phyloP scores from a whole-genome alignment of 2,888 invertebrate species.

The Baronia brevicornis region DNA sequence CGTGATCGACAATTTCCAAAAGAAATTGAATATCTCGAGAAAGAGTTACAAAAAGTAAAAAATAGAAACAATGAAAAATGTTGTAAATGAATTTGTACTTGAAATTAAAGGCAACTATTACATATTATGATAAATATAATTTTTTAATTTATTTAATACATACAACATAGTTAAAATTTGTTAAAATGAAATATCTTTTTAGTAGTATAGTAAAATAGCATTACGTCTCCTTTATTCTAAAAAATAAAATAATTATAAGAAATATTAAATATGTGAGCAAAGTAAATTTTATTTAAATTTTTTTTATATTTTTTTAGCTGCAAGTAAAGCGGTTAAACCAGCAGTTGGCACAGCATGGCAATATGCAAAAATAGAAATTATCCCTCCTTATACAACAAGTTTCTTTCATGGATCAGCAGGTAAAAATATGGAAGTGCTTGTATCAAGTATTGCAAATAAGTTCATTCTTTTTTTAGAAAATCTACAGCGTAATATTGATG shows the following conservation, averaged over 20 bases:
- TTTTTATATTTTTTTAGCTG: slow-evolving; percentile 34
- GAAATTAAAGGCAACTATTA: too few species aligned
- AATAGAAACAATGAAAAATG: slow-evolving; percentile 27
- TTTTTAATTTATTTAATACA: too few species aligned
- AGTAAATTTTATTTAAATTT: slow-evolving; percentile 1
- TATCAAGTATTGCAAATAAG: slow-evolving; percentile 24
- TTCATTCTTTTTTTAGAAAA: slow-evolving; percentile 30
- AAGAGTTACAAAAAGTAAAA: slow-evolving; percentile 41
- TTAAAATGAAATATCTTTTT: too few species aligned
- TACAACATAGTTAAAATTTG: too few species aligned
- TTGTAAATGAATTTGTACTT: too few species aligned
- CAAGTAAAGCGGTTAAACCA: slow-evolving; percentile 32
- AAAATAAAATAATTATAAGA: slow-evolving; percentile 3
- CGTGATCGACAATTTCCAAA: slow-evolving; percentile 38
- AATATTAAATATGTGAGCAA: slow-evolving; percentile 3
- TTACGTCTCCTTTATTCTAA: slow-evolving; percentile 1
- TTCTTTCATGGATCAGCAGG: slow-evolving; percentile 42
- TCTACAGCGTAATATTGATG: slow-evolving; percentile 37
- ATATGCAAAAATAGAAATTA: slow-evolving; percentile 56
- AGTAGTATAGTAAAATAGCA: too few species aligned
- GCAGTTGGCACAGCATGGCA: slow-evolving; percentile 39
- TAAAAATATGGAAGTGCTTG: slow-evolving; percentile 34
- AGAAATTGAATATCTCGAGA: slow-evolving; percentile 46
- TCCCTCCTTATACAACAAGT: slow-evolving; percentile 44
- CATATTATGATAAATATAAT: too few species aligned